Evolutionary conservation across 2,113 vertebrate genomes (phyloP), one percentile per base, ranked within the genome.

Genomic region (Pseudorasbora parva): DNA sequence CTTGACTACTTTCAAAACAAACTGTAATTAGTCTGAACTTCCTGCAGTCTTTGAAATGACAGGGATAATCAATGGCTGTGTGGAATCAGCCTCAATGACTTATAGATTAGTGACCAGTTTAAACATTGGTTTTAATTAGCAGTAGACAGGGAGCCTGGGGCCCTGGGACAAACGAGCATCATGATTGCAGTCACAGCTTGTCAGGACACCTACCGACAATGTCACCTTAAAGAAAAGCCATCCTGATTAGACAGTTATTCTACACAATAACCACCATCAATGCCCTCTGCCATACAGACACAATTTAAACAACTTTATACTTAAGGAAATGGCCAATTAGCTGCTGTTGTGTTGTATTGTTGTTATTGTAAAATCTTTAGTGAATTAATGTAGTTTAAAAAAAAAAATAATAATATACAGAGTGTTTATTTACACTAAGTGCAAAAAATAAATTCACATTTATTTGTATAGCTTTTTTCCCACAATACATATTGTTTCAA

Each of bases 51-150:
- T 90, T 90, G 88, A 91, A 91, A 88, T 82, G 41, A 82, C 73
- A 68, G 33, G 30, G 82, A 84, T 64, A 91, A 93, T 94, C 92
- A 90, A 88, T 93, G 89, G 56, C 11, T 30, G 85, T 88, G 86
- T 82, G 86, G 85, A 90, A 92, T 91, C 88, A 88, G 88, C 88
- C 86, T 88, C 90, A 92, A 88, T 92, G 82, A 89, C 72, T 85
- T 87, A 92, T 93, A 88, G 93, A 94, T 93, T 92, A 91, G 89
- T 77, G 33, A 84, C 89, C 88, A 91, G 91, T 93, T 93, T 92
- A 91, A 91, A 91, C 89, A 86, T 74, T 84, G 85, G 71, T 86
- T 91, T 92, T 92, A 93, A 93, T 92, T 93, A 92, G 88, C 84
- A 82, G 41, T 30, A 78, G 60, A 57, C 72, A n/a, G 80, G 87